Evolutionary conservation across 2,113 vertebrate genomes (phyloP).

Genomic region (Platysteira castanea): DNA sequence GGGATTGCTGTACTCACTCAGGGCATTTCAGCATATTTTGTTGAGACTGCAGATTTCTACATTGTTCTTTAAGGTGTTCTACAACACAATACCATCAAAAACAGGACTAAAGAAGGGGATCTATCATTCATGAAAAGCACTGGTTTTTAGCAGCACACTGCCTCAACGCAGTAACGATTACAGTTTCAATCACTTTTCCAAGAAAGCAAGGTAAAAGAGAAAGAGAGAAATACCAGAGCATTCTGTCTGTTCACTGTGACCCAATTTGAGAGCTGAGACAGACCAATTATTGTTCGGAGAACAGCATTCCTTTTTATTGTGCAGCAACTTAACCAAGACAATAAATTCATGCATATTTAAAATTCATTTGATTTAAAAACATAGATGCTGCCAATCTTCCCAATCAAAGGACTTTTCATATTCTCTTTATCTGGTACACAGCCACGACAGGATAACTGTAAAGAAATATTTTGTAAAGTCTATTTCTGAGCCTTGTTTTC

Average conservation of each 20-base stretch:
- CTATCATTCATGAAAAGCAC: neutral
- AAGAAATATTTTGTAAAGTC: neutral
- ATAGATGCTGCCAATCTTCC: neutral
- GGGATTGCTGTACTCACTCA: neutral
- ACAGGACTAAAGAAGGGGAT: neutral
- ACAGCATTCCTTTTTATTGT: neutral
- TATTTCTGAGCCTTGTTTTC: neutral
- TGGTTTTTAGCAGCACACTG: neutral
- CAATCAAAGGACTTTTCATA: neutral
- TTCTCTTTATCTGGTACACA: neutral
- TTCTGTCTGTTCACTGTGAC: neutral
- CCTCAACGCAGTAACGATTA: neutral
- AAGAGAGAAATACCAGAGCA: neutral
- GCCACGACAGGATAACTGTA: neutral
- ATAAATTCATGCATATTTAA: slow-evolving; percentile 11
- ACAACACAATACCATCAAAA: neutral
- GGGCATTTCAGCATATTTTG: neutral
- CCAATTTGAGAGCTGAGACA: slow-evolving; percentile 9
- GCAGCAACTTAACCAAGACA: neutral
- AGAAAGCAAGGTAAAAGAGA: neutral
- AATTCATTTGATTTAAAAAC: neutral
- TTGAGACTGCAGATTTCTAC: neutral
- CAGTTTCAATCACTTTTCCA: neutral
- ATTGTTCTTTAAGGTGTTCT: neutral
- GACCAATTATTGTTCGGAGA: neutral